Evolutionary conservation across 2,888 invertebrate genomes (phyloP).

Genomic region (Cantharis rustica): DNA sequence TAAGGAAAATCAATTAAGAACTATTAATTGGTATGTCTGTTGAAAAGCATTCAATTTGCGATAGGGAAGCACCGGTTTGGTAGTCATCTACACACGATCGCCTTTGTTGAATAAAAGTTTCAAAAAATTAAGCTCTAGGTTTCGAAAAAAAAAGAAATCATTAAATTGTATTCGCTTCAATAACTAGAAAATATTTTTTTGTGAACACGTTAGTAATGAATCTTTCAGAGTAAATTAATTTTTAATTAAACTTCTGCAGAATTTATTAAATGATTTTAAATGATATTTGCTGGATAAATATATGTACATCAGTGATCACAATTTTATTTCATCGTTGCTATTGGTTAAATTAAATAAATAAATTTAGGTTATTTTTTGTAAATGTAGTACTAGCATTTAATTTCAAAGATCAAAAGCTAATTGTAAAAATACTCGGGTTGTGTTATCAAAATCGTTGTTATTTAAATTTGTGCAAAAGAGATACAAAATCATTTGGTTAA

Average conservation of each 20-base stretch:
- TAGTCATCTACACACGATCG: background rate
- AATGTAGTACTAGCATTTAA: background rate
- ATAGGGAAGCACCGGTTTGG: background rate
- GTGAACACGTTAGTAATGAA: background rate
- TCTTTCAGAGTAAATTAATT: background rate
- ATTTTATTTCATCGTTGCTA: no score
- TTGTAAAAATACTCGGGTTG: background rate
- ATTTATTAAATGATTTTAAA: background rate
- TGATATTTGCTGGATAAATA: no score
- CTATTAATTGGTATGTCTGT: constrained; percentile 4
- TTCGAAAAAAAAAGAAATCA: background rate
- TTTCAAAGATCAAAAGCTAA: background rate
- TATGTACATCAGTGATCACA: no score
- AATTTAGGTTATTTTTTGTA: background rate
- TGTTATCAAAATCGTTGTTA: background rate
- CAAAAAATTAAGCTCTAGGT: background rate
- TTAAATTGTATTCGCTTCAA: background rate
- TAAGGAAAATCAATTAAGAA: constrained; percentile 8
- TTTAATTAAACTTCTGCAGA: background rate
- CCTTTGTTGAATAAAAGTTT: background rate
- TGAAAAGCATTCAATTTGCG: background rate
- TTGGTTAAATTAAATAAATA: background rate
- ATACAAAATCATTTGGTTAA: background rate
- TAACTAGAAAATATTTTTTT: background rate
- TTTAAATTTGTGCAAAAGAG: background rate